A percentile compares a stretch with the other conserved stretches of the same genome.
Conservation (phyloP, 2,113 vertebrate species). For the Porphyrio hochstetteri region DNA sequence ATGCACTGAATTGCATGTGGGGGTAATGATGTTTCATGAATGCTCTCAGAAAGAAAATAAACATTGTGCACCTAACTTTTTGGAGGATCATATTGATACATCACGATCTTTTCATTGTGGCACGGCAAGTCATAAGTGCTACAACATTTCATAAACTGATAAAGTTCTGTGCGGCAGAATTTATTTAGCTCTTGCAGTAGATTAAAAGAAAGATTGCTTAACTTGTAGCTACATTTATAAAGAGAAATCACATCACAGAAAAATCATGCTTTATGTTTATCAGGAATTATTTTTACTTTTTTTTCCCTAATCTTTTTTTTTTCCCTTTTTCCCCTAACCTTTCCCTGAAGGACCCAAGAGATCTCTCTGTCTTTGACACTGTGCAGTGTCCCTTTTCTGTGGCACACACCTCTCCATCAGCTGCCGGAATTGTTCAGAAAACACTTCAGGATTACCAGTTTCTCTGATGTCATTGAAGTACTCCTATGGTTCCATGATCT, state of each 20-base stretch:
- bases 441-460: background rate
- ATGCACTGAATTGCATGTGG: background rate
- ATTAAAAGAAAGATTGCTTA: background rate
- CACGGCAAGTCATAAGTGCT: background rate
- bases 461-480: background rate
- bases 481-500: fast-evolving
- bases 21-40: background rate
- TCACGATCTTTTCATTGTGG: background rate
- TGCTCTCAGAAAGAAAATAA: background rate
- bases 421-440: background rate
- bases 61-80: background rate
- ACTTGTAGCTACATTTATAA: background rate
- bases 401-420: background rate
- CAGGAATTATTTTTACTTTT: fast-evolving
- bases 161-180: background rate
- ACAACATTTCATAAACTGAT: background rate
- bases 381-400: background rate
- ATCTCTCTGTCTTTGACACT: background rate
- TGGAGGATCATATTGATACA: background rate
- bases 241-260: background rate
- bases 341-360: background rate
- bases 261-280: background rate
- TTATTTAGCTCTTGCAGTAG: background rate
- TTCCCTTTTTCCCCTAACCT: background rate
- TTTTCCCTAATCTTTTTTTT: background rate